Percentiles rank a stretch among this genome's conserved stretches.
Conservation (phyloP, 2,797 vertebrate genomes). For the Rallus crepitans region DNA sequence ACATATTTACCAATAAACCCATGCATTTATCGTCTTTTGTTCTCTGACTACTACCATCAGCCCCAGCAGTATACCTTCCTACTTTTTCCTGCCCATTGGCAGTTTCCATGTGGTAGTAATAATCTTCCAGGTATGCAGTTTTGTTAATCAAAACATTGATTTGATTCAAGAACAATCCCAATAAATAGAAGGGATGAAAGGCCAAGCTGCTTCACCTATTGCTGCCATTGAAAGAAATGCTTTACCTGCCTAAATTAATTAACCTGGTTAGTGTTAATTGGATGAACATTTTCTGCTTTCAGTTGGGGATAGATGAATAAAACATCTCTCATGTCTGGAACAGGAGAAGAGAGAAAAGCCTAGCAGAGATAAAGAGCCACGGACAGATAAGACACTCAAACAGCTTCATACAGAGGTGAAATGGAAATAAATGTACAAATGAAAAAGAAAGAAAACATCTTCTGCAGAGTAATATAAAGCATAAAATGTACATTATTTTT, state of each 20-base stretch:
- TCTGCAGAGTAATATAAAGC: conserved; percentile 2
- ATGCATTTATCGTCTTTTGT: not conserved
- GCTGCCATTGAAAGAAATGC: not conserved
- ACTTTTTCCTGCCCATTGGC: not conserved
- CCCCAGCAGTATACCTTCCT: not conserved
- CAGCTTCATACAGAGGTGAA: not conserved
- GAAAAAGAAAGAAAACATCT: not conserved
- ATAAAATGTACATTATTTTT: conserved; percentile 45
- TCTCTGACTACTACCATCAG: not conserved
- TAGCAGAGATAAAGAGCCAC: not conserved
- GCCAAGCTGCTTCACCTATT: not conserved
- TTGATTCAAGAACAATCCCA: not conserved
- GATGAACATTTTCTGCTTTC: not conserved
- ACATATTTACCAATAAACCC: not conserved
- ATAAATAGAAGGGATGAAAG: not conserved
- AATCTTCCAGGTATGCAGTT: not conserved
- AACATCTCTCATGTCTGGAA: not conserved
- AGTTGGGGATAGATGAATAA: not conserved
- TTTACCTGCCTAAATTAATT: not conserved
- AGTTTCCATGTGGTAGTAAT: not conserved
- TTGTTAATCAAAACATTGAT: not conserved
- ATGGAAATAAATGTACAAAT: conserved; percentile 13
- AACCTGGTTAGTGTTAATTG: not conserved
- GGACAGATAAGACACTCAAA: not conserved
- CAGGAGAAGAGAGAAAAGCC: not conserved